phyloP scores from a whole-genome alignment of 2,113 vertebrate species.

The Callocephalon fimbriatum region DNA sequence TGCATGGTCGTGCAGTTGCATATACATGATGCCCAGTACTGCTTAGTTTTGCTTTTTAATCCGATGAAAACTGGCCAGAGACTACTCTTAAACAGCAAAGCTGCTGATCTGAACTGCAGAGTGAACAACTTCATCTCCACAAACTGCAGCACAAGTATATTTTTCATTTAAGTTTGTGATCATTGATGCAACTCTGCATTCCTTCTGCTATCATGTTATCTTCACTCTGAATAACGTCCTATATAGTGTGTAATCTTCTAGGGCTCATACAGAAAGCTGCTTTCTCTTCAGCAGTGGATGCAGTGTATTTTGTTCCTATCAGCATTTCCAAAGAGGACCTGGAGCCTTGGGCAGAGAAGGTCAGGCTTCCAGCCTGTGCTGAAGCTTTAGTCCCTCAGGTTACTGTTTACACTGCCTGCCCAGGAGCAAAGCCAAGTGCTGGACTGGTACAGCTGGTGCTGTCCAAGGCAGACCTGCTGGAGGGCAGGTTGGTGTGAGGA shows the following conservation, averaged over 20 bases:
- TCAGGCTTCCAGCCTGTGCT: background rate
- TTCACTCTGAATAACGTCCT: background rate
- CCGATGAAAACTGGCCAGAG: background rate
- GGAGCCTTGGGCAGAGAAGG: background rate
- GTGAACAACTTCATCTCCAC: background rate
- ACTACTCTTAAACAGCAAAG: no score
- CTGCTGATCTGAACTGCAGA: background rate
- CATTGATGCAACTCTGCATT: background rate
- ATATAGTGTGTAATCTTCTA: background rate
- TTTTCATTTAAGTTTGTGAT: background rate
- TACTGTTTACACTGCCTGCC: accelerated
- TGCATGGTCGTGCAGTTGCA: accelerated
- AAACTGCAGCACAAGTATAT: background rate
- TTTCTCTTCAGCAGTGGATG: background rate
- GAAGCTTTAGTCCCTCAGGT: background rate
- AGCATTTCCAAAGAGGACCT: background rate
- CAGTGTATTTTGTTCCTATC: background rate
- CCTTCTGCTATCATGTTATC: background rate
- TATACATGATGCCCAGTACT: background rate
- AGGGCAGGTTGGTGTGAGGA: background rate
- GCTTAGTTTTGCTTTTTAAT: background rate
- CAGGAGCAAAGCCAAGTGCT: background rate
- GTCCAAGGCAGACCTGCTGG: accelerated
- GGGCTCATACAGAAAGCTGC: background rate
- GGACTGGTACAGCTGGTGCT: accelerated